Evolutionary conservation across 1,140 invertebrate genomes (phyloP).

Genomic region (Mycetomoellerius zeteki): DNA sequence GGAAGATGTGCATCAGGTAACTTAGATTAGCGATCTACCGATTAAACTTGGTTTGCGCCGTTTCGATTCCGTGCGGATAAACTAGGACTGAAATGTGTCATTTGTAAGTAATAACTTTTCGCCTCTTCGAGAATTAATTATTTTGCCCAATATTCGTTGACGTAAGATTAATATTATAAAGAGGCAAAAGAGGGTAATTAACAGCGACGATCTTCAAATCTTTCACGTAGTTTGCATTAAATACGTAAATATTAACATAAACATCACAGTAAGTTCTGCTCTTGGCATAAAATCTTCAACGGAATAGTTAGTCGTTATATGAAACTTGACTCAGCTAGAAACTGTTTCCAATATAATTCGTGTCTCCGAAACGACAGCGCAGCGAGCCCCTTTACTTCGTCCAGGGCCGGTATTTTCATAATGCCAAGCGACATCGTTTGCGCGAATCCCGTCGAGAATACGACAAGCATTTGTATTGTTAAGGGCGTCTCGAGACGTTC

Average conservation of each 20-base stretch:
- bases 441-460: constrained; percentile 69
- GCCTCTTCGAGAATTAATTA: neutral
- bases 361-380: constrained; percentile 50
- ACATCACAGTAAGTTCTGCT: constrained; percentile 19
- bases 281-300: constrained; percentile 39
- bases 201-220: neutral
- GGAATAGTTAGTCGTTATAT: constrained; percentile 38
- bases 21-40: constrained; percentile 55
- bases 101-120: constrained; percentile 6
- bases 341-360: constrained; percentile 78
- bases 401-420: constrained; percentile 75
- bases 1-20: constrained; percentile 63
- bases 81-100: neutral
- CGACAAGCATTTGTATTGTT: constrained; percentile 73
- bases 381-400: constrained; percentile 57
- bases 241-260: constrained; percentile 12
- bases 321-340: constrained; percentile 56
- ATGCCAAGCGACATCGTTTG: constrained; percentile 67
- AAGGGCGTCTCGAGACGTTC: constrained; percentile 70
- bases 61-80: neutral
- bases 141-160: neutral
- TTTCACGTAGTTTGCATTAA: neutral
- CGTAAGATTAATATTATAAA: constrained; percentile 15
- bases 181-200: neutral
- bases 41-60: constrained; percentile 39